phyloP scores from a whole-genome alignment of 1,140 invertebrate genomes.

The Sesamia nonagrioides region DNA sequence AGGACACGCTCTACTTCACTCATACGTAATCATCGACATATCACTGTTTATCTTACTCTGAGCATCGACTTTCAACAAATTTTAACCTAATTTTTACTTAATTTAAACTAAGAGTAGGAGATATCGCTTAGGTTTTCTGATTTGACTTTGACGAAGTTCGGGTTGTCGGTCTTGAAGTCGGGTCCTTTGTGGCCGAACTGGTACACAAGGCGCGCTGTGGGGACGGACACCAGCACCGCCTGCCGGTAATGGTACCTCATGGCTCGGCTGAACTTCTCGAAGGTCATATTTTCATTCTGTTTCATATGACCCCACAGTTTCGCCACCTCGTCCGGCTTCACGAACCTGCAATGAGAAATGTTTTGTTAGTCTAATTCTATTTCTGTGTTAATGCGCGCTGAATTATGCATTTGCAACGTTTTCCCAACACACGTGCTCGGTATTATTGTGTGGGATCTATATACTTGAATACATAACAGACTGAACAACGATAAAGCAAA shows the following conservation, averaged over 20 bases:
- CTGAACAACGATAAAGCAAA: background rate
- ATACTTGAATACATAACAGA: slow-evolving; percentile 13
- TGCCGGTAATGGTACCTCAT: slow-evolving; percentile 98
- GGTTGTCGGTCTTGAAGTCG: slow-evolving; percentile 91
- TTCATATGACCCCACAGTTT: slow-evolving; percentile 96
- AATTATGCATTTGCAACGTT: slow-evolving; percentile 42
- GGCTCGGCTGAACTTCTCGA: slow-evolving; percentile 97
- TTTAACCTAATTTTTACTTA: slow-evolving; percentile 52
- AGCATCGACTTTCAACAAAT: slow-evolving; percentile 60
- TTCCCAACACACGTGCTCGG: slow-evolving; percentile 20
- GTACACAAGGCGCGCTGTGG: slow-evolving; percentile 94
- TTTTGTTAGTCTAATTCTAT: slow-evolving; percentile 37
- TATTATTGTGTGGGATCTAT: slow-evolving; percentile 29
- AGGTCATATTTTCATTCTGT: slow-evolving; percentile 97
- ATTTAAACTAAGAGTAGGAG: slow-evolving; percentile 69
- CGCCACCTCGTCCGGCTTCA: slow-evolving; percentile 96
- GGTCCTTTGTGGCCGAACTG: slow-evolving; percentile 94
- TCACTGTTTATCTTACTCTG: slow-evolving; percentile 55
- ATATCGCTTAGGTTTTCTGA: slow-evolving; percentile 72
- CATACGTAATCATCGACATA: slow-evolving; percentile 36
- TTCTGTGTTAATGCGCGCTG: slow-evolving; percentile 24
- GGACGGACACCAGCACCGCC: slow-evolving; percentile 93
- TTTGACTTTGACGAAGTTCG: slow-evolving; percentile 88
- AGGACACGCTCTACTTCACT: slow-evolving; percentile 30
- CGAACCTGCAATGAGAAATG: slow-evolving; percentile 89